Evolutionary conservation across 2,888 invertebrate species (phyloP).

Genomic region (Ceraclea dissimilis): DNA sequence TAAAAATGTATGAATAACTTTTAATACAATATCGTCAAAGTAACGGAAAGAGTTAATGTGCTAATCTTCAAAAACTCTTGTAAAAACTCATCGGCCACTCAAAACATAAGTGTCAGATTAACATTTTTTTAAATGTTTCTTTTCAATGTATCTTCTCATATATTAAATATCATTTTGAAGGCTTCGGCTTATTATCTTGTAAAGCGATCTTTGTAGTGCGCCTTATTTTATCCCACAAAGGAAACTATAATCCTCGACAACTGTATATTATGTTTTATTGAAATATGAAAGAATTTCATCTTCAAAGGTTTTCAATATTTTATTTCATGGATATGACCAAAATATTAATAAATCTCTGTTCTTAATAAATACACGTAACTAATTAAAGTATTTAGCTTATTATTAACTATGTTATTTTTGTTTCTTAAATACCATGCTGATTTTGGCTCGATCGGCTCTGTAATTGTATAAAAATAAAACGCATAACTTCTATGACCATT

Average conservation of each 20-base stretch:
- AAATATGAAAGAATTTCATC: too few relatives aligned
- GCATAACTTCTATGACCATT: too few relatives aligned
- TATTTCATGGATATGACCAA: too few relatives aligned
- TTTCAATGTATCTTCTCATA: slow-evolving; percentile 16
- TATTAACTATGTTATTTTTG: too few relatives aligned
- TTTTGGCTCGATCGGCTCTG: too few relatives aligned
- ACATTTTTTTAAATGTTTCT: slow-evolving; percentile 15
- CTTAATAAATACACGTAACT: too few relatives aligned
- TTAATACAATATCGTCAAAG: slow-evolving; percentile 3
- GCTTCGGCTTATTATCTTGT: slow-evolving; percentile 20
- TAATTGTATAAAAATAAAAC: too few relatives aligned
- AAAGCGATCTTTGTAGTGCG: slow-evolving; percentile 16
- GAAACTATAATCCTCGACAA: slow-evolving; percentile 20
- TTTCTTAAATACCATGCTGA: too few relatives aligned
- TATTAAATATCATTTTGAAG: slow-evolving; percentile 23
- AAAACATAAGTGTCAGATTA: slow-evolving; percentile 20
- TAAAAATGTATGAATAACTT: background rate
- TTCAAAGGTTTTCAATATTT: too few relatives aligned
- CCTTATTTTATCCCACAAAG: slow-evolving; percentile 4
- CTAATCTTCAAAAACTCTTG: slow-evolving; percentile 13
- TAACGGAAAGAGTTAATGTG: slow-evolving; percentile 11
- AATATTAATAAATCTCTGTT: too few relatives aligned
- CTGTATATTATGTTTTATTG: too few relatives aligned
- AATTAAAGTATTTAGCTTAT: too few relatives aligned
- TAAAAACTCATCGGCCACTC: slow-evolving; percentile 12